phyloP scores from a whole-genome alignment of 2,888 invertebrate genomes.

The Marasmarcha lunaedactyla region DNA sequence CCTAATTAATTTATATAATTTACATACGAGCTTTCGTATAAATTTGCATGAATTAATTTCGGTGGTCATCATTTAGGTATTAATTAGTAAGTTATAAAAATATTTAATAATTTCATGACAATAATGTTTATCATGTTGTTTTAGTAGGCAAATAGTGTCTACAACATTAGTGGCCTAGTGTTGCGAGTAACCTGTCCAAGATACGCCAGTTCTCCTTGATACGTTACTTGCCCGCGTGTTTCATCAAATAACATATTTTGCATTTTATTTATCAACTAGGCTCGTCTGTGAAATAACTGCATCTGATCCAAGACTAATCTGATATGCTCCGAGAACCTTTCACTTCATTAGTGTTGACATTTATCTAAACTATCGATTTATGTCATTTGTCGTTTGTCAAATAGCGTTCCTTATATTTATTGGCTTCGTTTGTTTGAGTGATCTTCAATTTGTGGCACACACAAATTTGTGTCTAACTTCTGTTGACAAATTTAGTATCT shows the following conservation, averaged over 20 bases:
- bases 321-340: conserved; percentile 12
- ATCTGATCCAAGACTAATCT: conserved; percentile 32
- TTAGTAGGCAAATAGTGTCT: neutral
- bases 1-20: neutral
- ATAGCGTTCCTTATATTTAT: no score
- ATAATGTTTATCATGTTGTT: neutral
- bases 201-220: no score
- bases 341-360: neutral
- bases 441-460: no score
- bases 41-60: conserved; percentile 16
- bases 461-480: no score
- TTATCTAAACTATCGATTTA: neutral
- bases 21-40: conserved; percentile 11
- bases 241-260: conserved; percentile 31
- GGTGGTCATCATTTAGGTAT: conserved; percentile 9
- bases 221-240: conserved; percentile 19
- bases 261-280: conserved; percentile 23
- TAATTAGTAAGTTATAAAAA: conserved; percentile 1
- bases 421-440: no score
- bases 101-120: neutral
- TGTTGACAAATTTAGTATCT: no score
- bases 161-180: no score
- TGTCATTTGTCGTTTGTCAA: neutral
- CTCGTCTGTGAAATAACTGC: conserved; percentile 25
- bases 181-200: no score